Conservation (phyloP, 2,888 invertebrate species). For the Noctua comes region DNA sequence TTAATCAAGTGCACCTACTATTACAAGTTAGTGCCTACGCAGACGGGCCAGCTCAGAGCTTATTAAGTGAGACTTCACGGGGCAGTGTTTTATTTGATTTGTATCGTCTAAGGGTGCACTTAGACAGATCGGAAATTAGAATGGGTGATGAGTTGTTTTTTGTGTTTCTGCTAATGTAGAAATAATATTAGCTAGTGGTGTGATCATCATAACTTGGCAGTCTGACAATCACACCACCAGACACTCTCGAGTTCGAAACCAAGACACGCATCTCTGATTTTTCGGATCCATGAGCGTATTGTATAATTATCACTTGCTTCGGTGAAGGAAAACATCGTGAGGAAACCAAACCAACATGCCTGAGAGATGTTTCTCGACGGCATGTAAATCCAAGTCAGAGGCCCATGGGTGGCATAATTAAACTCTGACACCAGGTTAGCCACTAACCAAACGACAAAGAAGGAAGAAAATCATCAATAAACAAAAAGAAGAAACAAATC, state of each 20-base stretch:
- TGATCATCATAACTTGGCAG: too few relatives aligned
- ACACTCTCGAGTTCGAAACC: not conserved
- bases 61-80: conserved; percentile 41
- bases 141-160: not conserved
- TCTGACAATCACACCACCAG: too few relatives aligned
- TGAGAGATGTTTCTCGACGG: not conserved
- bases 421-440: too few relatives aligned
- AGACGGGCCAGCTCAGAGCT: conserved; percentile 45
- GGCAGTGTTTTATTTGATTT: conserved; percentile 36
- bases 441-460: too few relatives aligned
- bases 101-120: conserved; percentile 31
- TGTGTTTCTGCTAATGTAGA: too few relatives aligned
- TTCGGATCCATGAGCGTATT: not conserved
- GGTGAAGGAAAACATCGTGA: not conserved
- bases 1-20: conserved; percentile 62
- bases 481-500: too few relatives aligned
- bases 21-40: conserved; percentile 44
- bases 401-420: too few relatives aligned
- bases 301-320: not conserved
- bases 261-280: not conserved
- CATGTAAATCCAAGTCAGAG: too few relatives aligned
- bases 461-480: too few relatives aligned
- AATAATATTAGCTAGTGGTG: too few relatives aligned
- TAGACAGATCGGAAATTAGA: conserved; percentile 2
- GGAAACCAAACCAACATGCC: not conserved